Base-by-base conservation (phyloP, 2,888 invertebrate genomes). In the Camptogramma bilineatum region DNA sequence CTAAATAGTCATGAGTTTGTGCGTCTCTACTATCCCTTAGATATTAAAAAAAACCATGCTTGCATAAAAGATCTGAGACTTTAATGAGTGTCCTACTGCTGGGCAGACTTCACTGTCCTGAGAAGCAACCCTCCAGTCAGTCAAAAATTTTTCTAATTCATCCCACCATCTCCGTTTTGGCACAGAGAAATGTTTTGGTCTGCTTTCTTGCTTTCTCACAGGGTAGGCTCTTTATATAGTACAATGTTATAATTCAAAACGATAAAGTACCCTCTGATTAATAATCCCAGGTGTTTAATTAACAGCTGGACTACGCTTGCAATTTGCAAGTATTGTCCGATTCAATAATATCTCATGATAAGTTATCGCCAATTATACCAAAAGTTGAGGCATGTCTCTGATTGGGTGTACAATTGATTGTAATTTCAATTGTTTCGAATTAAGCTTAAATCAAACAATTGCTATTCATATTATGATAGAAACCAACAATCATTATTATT, bases 211-310 rank as follows among this genome's bases (percentile, higher is more conserved):
- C n/a, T n/a, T n/a, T n/a, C n/a, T n/a, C n/a, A n/a, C n/a, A n/a
- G n/a, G n/a, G n/a, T n/a, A n/a, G n/a, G n/a, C n/a, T 42, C 16
- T 42, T 17, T 28, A 7, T 28, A 5, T 28, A 28, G 28, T 28
- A 13, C 34, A 39, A 31, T 8, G 28, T 28, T 28, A 8, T 28
- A 28, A 28, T 34, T 21, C 39, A 52, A 50, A 55, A 31, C 44
- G 8, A 42, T 24, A 52, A 53, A 53, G 44, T 28, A 52, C 47
- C 10, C 46, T 64, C 74, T 81, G 83, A 86, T 86, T 86, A 86
- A 84, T 86, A 79, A 74, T 68, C 68, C 84, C 86, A 85, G 85
- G 83, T 88, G 87, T 79, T 80, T 85, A 86, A 87, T 88, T 86
- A 87, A 80, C 76, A 77, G 75, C 64, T 69, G 77, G 48, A 61